These are phyloP conservation scores for Meiosimyza platycephala DNA, from an alignment of 2,888 invertebrate species.

Conservation along the genomic window DNA sequence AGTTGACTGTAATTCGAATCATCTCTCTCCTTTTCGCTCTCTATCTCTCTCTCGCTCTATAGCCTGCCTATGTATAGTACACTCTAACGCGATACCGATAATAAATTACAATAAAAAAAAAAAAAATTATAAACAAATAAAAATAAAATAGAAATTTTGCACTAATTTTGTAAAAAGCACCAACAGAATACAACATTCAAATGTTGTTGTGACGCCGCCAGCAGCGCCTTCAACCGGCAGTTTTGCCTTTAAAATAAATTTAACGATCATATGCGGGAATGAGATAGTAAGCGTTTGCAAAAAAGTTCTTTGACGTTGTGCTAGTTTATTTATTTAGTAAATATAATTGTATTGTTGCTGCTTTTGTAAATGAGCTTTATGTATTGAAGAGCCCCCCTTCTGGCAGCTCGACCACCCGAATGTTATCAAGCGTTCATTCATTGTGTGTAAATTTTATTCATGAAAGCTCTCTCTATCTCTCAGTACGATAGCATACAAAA, in stretches of 20 bases:
- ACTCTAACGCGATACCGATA: background rate
- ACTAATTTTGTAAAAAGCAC: conserved; percentile 19
- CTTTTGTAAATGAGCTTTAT: background rate
- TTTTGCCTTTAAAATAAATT: conserved; percentile 17
- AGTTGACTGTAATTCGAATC: conserved; percentile 1
- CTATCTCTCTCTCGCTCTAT: background rate
- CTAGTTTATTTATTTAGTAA: conserved; percentile 55
- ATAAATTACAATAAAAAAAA: conserved; percentile 17
- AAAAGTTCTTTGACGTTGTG: conserved; percentile 60
- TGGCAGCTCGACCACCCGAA: too few species aligned
- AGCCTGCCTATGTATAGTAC: background rate
- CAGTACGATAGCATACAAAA: too few species aligned
- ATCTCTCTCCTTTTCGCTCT: background rate
- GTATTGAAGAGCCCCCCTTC: too few species aligned
- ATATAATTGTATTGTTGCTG: background rate
- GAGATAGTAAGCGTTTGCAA: conserved; percentile 48
- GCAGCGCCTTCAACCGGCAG: conserved; percentile 25
- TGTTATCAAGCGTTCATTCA: too few species aligned
- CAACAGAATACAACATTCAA: background rate
- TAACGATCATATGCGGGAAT: background rate
- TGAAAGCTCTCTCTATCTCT: too few species aligned
- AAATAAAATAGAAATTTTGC: conserved; percentile 16
- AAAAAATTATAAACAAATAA: conserved; percentile 21
- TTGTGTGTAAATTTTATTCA: too few species aligned
- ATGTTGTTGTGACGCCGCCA: background rate